Conservation (phyloP, 2,888 invertebrate genomes). For the Cerceris ruficornis region DNA sequence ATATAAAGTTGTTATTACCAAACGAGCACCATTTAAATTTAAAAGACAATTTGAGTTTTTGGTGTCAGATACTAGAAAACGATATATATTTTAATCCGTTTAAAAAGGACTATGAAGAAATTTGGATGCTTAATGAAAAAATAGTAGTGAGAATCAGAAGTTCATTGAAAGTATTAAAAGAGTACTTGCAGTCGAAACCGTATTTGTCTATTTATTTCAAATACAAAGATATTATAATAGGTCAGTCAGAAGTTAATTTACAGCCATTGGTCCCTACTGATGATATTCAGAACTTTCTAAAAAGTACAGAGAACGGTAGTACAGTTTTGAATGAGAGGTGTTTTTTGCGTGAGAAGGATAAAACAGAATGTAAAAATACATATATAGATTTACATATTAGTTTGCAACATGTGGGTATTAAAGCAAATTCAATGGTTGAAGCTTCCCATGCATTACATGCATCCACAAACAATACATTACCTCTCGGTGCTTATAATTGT, state of each 20-base stretch:
- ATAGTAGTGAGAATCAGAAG: constrained; percentile 82
- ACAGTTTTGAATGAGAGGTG: constrained; percentile 80
- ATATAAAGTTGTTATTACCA: constrained; percentile 83
- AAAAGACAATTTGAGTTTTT: constrained; percentile 66
- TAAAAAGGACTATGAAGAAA: constrained; percentile 71
- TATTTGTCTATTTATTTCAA: constrained; percentile 82
- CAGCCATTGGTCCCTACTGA: constrained; percentile 83
- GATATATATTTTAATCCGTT: constrained; percentile 75
- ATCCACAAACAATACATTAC: constrained; percentile 16
- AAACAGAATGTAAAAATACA: constrained; percentile 74
- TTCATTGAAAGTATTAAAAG: constrained; percentile 79
- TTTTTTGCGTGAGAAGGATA: constrained; percentile 54
- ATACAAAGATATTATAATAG: constrained; percentile 80
- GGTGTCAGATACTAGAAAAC: constrained; percentile 77
- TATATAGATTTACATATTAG: constrained; percentile 83
- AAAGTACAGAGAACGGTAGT: constrained; percentile 79
- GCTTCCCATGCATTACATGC: neutral
- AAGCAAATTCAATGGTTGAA: constrained; percentile 45
- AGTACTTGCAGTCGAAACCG: constrained; percentile 83
- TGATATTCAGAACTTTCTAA: constrained; percentile 79
- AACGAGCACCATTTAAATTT: constrained; percentile 53
- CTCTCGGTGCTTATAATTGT: neutral
- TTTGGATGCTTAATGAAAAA: constrained; percentile 82
- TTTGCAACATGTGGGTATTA: constrained; percentile 79
- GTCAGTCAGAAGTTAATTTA: constrained; percentile 82